Percentiles rank a stretch among this genome's conserved stretches.
Evolutionary conservation across 1,140 invertebrate genomes (phyloP).

Genomic region (Cherax destructor): DNA sequence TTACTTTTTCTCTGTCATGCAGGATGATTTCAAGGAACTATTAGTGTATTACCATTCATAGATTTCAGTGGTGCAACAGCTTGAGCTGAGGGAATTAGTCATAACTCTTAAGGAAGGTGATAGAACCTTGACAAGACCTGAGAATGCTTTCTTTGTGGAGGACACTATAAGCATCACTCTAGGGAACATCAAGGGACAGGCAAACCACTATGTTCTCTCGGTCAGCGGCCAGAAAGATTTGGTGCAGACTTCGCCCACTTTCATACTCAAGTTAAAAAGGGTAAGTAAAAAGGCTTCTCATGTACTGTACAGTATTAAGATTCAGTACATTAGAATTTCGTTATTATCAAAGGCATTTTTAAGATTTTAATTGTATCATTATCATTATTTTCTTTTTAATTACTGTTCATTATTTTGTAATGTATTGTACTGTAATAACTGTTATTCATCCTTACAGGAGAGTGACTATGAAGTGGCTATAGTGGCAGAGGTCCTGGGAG

Average conservation of each 20-base stretch:
- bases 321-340: neutral
- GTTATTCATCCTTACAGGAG: conserved; percentile 14
- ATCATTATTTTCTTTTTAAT: neutral
- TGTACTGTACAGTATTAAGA: neutral
- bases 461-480: conserved; percentile 38
- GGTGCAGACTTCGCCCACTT: conserved; percentile 3
- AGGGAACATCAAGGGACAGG: neutral
- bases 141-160: conserved; percentile 3
- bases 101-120: neutral
- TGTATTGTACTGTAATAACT: neutral
- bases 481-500: conserved; percentile 7
- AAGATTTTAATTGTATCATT: neutral
- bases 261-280: conserved; percentile 10
- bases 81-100: neutral
- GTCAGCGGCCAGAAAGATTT: conserved; percentile 1
- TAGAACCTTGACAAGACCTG: neutral
- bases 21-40: too few species aligned
- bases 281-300: neutral
- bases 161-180: conserved; percentile 22
- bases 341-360: too few species aligned
- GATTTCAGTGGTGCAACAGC: conserved; percentile 5
- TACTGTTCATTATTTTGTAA: too few species aligned
- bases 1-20: too few species aligned
- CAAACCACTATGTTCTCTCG: neutral
- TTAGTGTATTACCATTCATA: neutral